Evolutionary conservation across 2,113 vertebrate species (phyloP), one percentile per base, ranked within the genome.

Genomic region (Sapajus apella): DNA sequence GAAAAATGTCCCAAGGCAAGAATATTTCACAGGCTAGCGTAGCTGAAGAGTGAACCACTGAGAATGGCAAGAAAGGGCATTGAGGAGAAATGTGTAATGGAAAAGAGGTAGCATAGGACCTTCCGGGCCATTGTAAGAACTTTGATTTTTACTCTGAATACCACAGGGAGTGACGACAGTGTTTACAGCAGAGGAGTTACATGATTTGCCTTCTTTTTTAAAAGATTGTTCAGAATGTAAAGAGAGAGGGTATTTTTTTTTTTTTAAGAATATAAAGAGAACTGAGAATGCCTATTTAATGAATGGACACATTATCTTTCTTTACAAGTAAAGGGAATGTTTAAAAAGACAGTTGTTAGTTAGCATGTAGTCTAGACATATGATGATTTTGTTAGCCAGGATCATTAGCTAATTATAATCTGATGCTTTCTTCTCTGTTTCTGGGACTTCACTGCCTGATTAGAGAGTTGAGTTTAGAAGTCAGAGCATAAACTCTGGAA

Each of bases 391-490:
- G 3, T 64, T 76, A 87, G 61, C 27, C 12, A 47, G 43, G 18
- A 35, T 87, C 35, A 68, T 94, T 90, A 83, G n/a, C 76, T 88
- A 91, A 96, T 92, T 93, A 45, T 37, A 92, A 87, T 2, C 32
- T 2, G n/a, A 47, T 25, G 70, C 20, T 45, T 85, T 84, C 43
- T 95, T 87, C 64, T 79, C 37, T 95, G 56, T 79, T n/a, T 47
- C 37, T 89, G 18, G 40, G 18, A 64, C 75, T 93, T 92, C 87
- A 43, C 20, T 72, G 45, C 18, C 32, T 79, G 13, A 13, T 27
- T 68, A 70, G 47, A 77, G 32, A 87, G 27, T 32, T 68, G 4
- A 70, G 16, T 82, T 76, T 73, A 52, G 37, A 23, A 21, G 20
- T 45, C n/a, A 80, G 32, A 81, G 25, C 40, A 64, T 32, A 87